A percentile compares a stretch with the other conserved stretches of the same genome.
phyloP scores from a whole-genome alignment of 1,140 invertebrate species.

The Hyles vespertilio region DNA sequence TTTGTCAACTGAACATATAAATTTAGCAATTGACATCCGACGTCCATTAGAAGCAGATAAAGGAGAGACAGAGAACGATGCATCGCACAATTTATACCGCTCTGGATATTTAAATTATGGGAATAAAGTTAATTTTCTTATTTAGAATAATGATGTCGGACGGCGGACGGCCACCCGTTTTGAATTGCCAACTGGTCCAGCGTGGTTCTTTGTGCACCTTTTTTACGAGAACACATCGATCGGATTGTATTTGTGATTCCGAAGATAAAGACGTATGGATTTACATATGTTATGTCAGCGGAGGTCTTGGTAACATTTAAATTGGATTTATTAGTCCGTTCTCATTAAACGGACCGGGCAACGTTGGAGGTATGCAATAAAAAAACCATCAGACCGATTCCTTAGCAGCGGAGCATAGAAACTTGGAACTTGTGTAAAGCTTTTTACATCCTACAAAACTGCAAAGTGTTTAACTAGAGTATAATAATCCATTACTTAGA shows the following conservation, averaged over 20 bases:
- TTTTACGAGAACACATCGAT: constrained; percentile 26
- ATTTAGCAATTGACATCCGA: constrained; percentile 39
- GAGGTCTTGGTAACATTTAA: constrained; percentile 64
- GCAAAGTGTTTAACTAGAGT: too few relatives aligned
- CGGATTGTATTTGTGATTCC: constrained; percentile 64
- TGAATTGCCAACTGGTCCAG: constrained; percentile 55
- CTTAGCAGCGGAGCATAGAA: too few relatives aligned
- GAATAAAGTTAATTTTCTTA: constrained; percentile 71
- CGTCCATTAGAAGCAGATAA: constrained; percentile 41
- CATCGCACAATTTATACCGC: constrained; percentile 28
- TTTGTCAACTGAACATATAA: constrained; percentile 48
- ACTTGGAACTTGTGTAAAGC: too few relatives aligned
- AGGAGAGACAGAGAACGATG: constrained; percentile 12
- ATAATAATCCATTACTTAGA: too few relatives aligned
- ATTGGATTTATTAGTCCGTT: constrained; percentile 70
- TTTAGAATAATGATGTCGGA: constrained; percentile 61
- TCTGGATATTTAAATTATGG: constrained; percentile 68
- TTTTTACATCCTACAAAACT: too few relatives aligned
- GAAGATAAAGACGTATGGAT: constrained; percentile 72
- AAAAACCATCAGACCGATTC: constrained; percentile 2
- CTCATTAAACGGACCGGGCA: constrained; percentile 47
- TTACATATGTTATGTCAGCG: constrained; percentile 71
- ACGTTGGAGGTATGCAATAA: constrained; percentile 48
- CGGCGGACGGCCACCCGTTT: constrained; percentile 65
- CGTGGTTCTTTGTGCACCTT: constrained; percentile 7